Evolutionary conservation across 2,113 vertebrate species (phyloP), one percentile per base, ranked within the genome.

Genomic region (Chaetops frenatus): DNA sequence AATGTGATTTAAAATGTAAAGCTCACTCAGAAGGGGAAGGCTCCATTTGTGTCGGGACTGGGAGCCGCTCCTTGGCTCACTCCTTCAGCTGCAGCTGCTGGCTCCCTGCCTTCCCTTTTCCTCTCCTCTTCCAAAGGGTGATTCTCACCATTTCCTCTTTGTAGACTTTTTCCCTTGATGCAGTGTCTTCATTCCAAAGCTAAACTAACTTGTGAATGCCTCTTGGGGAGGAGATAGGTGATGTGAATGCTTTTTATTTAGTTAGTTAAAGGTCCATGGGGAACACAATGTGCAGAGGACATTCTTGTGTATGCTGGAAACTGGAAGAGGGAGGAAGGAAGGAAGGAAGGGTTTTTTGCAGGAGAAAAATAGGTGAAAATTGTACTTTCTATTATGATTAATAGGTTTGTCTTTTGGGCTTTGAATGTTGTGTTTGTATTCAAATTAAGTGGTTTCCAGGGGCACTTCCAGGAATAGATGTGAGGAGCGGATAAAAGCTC

Each of bases 51-150:
- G 74, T 54, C 1, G 2, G 65, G 84, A 9, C 57, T 57, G 65
- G 78, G 38, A 80, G 93, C 62, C 0, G 23, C 42, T 87, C 82
- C 84, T 42, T 77, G 71, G 73, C 88, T 95, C 78, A 1, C 45
- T 73, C 40, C 79, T 94, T 95, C 90, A 94, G 92, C 93, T 95
- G 81, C 78, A 79, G 66, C 79, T 90, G 60, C 93, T 95, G 96
- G 90, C 93, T 95, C 62, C 58, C 35, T 88, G 90, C 95, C 86
- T 93, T 85, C 61, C 47, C 73, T 64, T 77, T 95, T 76, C 93
- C 87, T 91, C 62, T 67, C 20, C 38, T 61, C 62, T 80, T 95
- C 95, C 88, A 93, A 56, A 80, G 82, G 60, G 62, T 47, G 76
- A 90, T 92, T 95, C 81, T 92, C 85, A 66, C 92, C 31, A 7